Base-by-base conservation (phyloP, 2,113 vertebrate species). In the Etia nguti region DNA sequence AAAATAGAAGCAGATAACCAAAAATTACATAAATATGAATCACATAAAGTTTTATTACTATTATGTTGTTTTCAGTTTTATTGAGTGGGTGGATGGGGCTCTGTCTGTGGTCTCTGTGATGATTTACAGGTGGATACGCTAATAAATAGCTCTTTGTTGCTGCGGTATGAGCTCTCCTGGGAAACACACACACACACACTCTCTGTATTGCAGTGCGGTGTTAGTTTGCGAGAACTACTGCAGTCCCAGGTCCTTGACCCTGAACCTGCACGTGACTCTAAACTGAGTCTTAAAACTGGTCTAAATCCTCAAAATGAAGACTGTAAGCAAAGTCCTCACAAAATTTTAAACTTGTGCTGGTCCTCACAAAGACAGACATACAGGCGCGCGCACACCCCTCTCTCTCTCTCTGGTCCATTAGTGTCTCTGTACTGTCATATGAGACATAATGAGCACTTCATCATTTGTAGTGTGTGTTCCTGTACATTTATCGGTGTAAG, bases 321-420 rank as follows among this genome's bases (percentile, higher is more conserved):
- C 6, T 2, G 6, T 31, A 77, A 50, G 15, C 6, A 31, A 50
- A 2, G 10, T 50, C 70, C 10, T 6, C 43, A 77, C 0, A 50
- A 77, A 26, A 6, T 31, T 50, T 75, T 31, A 20, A 75, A 75
- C 24, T 4, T 29, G 15, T 75, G 15, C 41, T 11, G 70, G 41
- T 29, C 41, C 70, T 75, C 70, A 75, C 26, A 50, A 2, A 50
- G 70, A 77, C 0, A 77, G 43, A 18, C 6, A 50, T 20, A 77
- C 43, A 31, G 10, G 43, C 24, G 1, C 1, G 0, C 10, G 22
- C 68, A 43, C 38, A 46, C 65, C 55, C 1, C 56, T 1, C 26
- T 9, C 24, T 34, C 36, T 26, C 68, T 29, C 24, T 48, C 26
- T 31, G 26, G 26, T 77, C 26, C 73, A 77, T 77, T 77, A 77